Conservation (phyloP, 2,113 vertebrate genomes). For the Garra rufa region DNA sequence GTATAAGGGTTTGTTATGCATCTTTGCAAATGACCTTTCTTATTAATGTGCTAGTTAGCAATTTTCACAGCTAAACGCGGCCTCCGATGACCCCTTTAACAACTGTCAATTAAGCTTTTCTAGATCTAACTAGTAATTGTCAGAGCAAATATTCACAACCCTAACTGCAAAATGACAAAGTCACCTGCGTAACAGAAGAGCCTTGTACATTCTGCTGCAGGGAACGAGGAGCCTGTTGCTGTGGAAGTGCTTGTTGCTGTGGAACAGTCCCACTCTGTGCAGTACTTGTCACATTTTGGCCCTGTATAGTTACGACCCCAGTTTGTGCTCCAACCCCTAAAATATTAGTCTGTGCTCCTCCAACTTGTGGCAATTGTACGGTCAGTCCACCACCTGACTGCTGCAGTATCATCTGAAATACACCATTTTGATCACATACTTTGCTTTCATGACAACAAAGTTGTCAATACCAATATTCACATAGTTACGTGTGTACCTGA, state of each 20-base stretch:
- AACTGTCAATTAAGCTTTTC: not conserved
- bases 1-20: too few relatives aligned
- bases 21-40: too few relatives aligned
- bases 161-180: not conserved
- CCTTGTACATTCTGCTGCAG: slow-evolving; percentile 73
- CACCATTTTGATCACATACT: not conserved
- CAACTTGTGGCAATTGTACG: slow-evolving; percentile 84
- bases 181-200: slow-evolving; percentile 73
- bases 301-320: slow-evolving; percentile 82
- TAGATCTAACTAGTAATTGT: too few relatives aligned
- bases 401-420: slow-evolving; percentile 91
- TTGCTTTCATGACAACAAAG: not conserved
- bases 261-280: slow-evolving; percentile 76
- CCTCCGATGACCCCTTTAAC: too few relatives aligned
- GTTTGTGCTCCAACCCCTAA: slow-evolving; percentile 82
- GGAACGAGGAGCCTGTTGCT: slow-evolving; percentile 79
- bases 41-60: too few relatives aligned
- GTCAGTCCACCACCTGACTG: slow-evolving; percentile 85
- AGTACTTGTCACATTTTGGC: slow-evolving; percentile 83
- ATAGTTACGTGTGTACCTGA: slow-evolving; percentile 69
- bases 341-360: slow-evolving; percentile 31
- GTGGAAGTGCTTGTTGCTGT: slow-evolving; percentile 76
- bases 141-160: not conserved
- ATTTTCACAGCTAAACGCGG: too few relatives aligned
- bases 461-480: slow-evolving; percentile 21